Conservation (phyloP, 2,113 vertebrate genomes). For the Vanacampus margaritifer region DNA sequence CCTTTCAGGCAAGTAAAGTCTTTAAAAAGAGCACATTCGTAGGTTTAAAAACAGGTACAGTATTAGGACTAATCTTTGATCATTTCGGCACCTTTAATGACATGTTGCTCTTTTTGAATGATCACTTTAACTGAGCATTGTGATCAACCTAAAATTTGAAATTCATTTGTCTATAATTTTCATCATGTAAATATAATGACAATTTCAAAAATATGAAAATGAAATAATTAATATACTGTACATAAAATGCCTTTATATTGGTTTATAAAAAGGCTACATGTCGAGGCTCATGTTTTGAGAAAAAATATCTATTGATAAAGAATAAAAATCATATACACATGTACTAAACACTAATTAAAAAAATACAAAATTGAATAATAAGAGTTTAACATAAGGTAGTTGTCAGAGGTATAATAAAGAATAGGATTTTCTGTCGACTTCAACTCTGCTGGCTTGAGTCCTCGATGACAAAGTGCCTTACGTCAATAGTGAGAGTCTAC, state of each 20-base stretch:
- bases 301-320: not conserved
- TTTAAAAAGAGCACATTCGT: not conserved
- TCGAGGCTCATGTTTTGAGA: not conserved
- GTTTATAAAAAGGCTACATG: not conserved
- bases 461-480: conserved; percentile 55
- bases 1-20: not conserved
- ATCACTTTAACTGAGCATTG: no score
- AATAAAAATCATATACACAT: not conserved
- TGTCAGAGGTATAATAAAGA: not conserved
- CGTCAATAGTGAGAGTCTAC: conserved; percentile 63
- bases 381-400: not conserved
- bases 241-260: not conserved
- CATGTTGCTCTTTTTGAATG: no score
- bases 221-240: not conserved
- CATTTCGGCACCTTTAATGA: no score
- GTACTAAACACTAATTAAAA: not conserved
- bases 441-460: conserved; percentile 41
- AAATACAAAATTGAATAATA: not conserved
- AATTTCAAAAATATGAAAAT: not conserved
- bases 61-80: not conserved
- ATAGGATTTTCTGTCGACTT: conserved; percentile 13
- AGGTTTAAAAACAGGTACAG: no score
- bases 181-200: no score
- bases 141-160: no score
- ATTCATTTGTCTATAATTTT: no score